Evolutionary conservation across 2,113 vertebrate species (phyloP).

Genomic region (Indicator maculatus): DNA sequence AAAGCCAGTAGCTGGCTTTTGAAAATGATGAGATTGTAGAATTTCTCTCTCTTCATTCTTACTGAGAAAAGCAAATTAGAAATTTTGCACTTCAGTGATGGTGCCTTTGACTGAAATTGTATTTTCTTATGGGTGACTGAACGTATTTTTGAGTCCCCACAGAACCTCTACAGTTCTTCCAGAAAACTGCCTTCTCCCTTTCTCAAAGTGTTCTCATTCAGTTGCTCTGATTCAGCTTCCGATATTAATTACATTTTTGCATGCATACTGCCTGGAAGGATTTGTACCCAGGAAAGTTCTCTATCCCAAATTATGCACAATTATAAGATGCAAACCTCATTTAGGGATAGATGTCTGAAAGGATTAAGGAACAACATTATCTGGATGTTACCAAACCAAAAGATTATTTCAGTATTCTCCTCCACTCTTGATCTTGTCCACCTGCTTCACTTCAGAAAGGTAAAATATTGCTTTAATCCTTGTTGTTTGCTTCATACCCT

Average conservation of each 20-base stretch:
- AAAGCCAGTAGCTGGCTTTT: not conserved
- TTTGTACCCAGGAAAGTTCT: not conserved
- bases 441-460: constrained; percentile 1
- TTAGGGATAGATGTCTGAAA: constrained; percentile 33
- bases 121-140: not conserved
- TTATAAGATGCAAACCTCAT: constrained; percentile 4
- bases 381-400: constrained; percentile 21
- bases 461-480: not conserved
- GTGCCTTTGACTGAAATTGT: not conserved
- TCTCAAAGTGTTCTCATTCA: not conserved
- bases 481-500: not conserved
- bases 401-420: not conserved
- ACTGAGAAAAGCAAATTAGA: not conserved
- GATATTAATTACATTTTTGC: not conserved
- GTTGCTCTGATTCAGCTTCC: not conserved
- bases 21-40: not conserved
- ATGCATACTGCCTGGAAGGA: not conserved
- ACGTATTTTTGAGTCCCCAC: not conserved
- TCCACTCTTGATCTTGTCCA: not conserved
- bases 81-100: not conserved
- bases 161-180: not conserved
- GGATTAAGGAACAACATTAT: constrained; percentile 37
- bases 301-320: not conserved
- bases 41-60: not conserved
- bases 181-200: not conserved